Percentiles rank a stretch among this genome's conserved stretches.
Conservation (phyloP, 2,797 vertebrate genomes). For the Sebastes oblongus region DNA sequence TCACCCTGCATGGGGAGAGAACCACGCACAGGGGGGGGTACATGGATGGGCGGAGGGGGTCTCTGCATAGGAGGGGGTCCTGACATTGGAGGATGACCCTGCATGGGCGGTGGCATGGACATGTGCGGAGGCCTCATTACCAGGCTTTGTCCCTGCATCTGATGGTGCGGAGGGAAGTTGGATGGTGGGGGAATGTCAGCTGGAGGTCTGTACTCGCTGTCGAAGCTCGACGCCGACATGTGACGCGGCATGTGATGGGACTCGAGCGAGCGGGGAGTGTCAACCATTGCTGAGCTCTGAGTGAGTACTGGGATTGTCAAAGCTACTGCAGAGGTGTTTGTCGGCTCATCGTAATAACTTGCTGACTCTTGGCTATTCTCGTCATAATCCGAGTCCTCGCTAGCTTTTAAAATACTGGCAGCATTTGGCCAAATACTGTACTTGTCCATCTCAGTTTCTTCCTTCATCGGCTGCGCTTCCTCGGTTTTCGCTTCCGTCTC, state of each 20-base stretch:
- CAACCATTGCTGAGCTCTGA: slow-evolving; percentile 67
- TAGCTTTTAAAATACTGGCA: slow-evolving; percentile 82
- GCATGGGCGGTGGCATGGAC: slow-evolving; percentile 74
- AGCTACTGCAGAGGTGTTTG: slow-evolving; percentile 57
- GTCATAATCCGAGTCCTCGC: slow-evolving; percentile 66
- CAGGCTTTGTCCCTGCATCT: slow-evolving; percentile 72
- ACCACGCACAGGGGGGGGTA: slow-evolving; percentile 68
- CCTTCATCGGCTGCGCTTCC: slow-evolving; percentile 54
- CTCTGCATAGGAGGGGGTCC: slow-evolving; percentile 71
- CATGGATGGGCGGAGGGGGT: slow-evolving; percentile 71
- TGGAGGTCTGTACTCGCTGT: slow-evolving; percentile 72
- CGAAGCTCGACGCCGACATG: slow-evolving; percentile 61
- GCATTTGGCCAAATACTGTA: slow-evolving; percentile 87
- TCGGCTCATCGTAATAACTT: slow-evolving; percentile 69
- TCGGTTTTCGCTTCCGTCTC: slow-evolving; percentile 59
- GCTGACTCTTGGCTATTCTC: slow-evolving; percentile 79
- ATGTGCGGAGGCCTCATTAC: slow-evolving; percentile 74
- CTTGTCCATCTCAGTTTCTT: slow-evolving; percentile 74
- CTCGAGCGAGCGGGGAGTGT: slow-evolving; percentile 51
- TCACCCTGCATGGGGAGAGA: slow-evolving; percentile 75
- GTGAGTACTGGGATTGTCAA: slow-evolving; percentile 78
- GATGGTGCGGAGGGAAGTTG: slow-evolving; percentile 66
- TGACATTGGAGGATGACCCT: slow-evolving; percentile 73
- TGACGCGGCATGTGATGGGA: slow-evolving; percentile 70
- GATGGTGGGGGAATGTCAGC: slow-evolving; percentile 73